phyloP scores from a whole-genome alignment of 2,888 invertebrate genomes.

The Bruchidius siliquastri region DNA sequence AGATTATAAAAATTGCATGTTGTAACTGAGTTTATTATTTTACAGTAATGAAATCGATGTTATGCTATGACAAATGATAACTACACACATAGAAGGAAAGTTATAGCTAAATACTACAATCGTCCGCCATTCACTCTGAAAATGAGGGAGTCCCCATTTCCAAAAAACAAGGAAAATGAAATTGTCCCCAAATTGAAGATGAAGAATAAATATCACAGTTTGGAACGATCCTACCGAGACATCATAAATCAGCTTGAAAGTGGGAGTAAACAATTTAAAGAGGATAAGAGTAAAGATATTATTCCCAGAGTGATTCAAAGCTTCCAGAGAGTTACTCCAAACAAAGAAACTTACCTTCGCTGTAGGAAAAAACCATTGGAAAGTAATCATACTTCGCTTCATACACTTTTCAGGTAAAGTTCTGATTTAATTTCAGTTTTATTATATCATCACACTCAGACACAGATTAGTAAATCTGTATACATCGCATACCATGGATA shows the following conservation, averaged over 20 bases:
- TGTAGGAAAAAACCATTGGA: background rate
- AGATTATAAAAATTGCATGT: too few species aligned
- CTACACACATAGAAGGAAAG: conserved; percentile 22
- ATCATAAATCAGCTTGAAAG: conserved; percentile 15
- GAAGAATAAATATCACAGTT: conserved; percentile 5
- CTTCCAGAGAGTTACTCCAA: conserved; percentile 20
- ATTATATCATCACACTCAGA: too few species aligned
- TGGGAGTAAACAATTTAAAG: background rate
- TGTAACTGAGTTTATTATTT: too few species aligned
- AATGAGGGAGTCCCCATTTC: conserved; percentile 16
- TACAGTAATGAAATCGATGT: conserved; percentile 3
- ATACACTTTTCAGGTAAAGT: background rate
- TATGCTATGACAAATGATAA: conserved; percentile 20
- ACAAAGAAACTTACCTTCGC: background rate
- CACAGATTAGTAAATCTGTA: too few species aligned
- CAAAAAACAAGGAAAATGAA: conserved; percentile 13
- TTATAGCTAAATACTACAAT: conserved; percentile 25
- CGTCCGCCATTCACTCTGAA: conserved; percentile 27
- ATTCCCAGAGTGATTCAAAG: conserved; percentile 24
- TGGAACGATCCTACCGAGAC: conserved; percentile 14
- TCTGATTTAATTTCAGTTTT: too few species aligned
- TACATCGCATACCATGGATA: too few species aligned
- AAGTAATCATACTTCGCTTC: background rate
- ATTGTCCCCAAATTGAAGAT: background rate
- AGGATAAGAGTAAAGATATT: conserved; percentile 9